phyloP scores from a whole-genome alignment of 1,140 invertebrate genomes.

The Kradibia gibbosae region DNA sequence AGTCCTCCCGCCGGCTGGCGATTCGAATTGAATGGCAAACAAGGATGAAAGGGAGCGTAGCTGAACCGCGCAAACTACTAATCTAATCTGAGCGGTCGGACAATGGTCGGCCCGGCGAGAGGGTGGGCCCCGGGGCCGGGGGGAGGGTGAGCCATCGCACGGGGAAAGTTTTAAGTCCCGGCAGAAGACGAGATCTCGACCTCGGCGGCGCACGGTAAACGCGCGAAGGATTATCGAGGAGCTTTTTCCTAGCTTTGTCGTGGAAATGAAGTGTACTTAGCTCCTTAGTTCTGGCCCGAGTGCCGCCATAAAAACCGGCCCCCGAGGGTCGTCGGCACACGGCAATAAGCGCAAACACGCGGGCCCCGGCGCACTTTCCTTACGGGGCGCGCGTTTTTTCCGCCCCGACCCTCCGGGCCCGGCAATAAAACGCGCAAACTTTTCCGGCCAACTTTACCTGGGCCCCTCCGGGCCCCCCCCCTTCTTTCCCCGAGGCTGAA shows the following conservation, averaged over 20 bases:
- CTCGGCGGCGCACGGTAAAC: constrained; percentile 1
- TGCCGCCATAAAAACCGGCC: constrained; percentile 22
- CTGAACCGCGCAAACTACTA: constrained; percentile 23
- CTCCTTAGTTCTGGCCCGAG: constrained; percentile 34
- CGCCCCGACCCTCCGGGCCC: not conserved
- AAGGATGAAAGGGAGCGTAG: not conserved
- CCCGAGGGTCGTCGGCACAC: not conserved
- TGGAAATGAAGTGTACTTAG: constrained; percentile 50
- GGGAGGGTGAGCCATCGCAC: not conserved
- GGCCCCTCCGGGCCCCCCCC: not conserved
- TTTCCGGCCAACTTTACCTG: constrained; percentile 12
- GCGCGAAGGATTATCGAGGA: constrained; percentile 53
- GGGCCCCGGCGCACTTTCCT: constrained; percentile 19
- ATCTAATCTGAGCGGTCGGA: constrained; percentile 17
- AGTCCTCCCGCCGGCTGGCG: not conserved
- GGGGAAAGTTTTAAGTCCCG: constrained; percentile 10
- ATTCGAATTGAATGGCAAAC: not conserved
- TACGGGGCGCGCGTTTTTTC: constrained; percentile 6
- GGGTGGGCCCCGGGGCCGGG: not conserved
- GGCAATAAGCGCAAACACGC: constrained; percentile 38
- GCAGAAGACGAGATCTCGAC: no score
- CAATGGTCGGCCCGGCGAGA: not conserved
- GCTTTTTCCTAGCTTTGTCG: constrained; percentile 50
- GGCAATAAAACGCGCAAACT: constrained; percentile 40
- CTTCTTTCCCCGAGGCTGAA: not conserved